Evolutionary conservation across 2,888 invertebrate species (phyloP).

Genomic region (Drosophila fulvimacula): DNA sequence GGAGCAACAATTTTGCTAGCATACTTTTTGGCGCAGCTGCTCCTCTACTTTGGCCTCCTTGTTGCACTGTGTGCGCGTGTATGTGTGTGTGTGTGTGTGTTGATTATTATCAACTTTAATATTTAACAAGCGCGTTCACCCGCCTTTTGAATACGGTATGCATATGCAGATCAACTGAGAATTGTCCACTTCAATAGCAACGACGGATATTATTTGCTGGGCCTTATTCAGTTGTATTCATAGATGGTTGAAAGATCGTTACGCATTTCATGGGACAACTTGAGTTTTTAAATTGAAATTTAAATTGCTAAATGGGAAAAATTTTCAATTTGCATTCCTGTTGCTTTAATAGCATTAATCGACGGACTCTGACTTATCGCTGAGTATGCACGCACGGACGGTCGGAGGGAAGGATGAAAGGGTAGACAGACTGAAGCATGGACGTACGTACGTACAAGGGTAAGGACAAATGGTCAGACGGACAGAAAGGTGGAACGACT

Average conservation of each 20-base stretch:
- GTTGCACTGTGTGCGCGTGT: conserved; percentile 22
- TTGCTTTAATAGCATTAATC: too few relatives aligned
- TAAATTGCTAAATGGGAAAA: neutral
- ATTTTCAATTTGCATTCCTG: neutral
- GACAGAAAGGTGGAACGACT: too few relatives aligned
- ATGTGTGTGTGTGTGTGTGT: conserved; percentile 18
- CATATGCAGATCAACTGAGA: conserved; percentile 3
- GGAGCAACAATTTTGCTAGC: conserved; percentile 71
- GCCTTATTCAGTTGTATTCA: neutral
- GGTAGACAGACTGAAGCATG: too few relatives aligned
- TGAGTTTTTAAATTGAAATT: neutral
- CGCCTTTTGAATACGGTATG: conserved; percentile 4
- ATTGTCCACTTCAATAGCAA: neutral
- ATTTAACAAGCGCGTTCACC: conserved; percentile 10
- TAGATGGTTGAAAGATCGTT: neutral
- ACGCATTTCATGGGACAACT: neutral
- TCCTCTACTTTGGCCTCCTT: conserved; percentile 9
- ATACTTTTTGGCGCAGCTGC: conserved; percentile 58
- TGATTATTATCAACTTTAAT: conserved; percentile 63
- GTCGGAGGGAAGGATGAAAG: too few relatives aligned
- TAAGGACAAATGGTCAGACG: too few relatives aligned
- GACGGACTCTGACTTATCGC: too few relatives aligned
- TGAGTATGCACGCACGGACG: too few relatives aligned
- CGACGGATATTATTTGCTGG: neutral
- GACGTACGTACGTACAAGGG: too few relatives aligned